Percentiles rank a stretch among this genome's conserved stretches.
These are phyloP conservation scores for Pyrochroa serraticornis DNA, from an alignment of 2,888 invertebrate genomes.

Conservation along the genomic window DNA sequence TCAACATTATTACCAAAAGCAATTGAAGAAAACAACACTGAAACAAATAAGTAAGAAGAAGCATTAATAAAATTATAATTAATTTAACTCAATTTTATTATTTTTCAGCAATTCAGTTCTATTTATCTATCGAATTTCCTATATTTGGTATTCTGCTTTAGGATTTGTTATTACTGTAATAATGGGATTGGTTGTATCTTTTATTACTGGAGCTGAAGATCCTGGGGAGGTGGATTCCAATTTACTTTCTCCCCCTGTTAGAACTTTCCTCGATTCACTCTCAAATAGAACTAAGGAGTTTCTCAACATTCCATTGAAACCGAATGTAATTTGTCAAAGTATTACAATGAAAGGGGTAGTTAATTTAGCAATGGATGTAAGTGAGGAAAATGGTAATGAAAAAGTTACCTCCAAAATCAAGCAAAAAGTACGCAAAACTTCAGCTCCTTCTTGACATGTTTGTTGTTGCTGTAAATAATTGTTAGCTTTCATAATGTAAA, in stretches of 20 bases:
- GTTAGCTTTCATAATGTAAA: too few relatives aligned
- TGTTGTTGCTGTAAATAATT: too few relatives aligned
- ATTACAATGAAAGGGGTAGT: conserved; percentile 41
- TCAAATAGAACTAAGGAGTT: conserved; percentile 59
- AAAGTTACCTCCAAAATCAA: conserved; percentile 8
- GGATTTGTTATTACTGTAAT: conserved; percentile 77
- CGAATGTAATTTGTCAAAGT: conserved; percentile 27
- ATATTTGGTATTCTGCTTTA: conserved; percentile 88
- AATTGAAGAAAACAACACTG: not conserved
- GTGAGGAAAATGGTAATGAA: conserved; percentile 36
- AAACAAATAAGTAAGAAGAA: not conserved
- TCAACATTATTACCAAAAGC: not conserved
- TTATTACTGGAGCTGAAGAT: conserved; percentile 67
- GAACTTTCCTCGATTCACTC: conserved; percentile 61
- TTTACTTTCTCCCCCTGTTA: conserved; percentile 71
- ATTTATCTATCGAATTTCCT: conserved; percentile 75
- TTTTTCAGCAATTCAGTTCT: conserved; percentile 46
- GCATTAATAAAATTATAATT: not conserved
- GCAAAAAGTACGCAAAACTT: conserved; percentile 26
- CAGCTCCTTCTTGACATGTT: conserved; percentile 10
- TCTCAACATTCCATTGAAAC: conserved; percentile 47
- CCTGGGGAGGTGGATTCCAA: conserved; percentile 69
- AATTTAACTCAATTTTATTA: conserved; percentile 11
- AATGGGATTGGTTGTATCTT: conserved; percentile 76
- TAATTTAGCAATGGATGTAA: conserved; percentile 44